Conservation (phyloP, 2,888 invertebrate species). For the Tenthredo livida region DNA sequence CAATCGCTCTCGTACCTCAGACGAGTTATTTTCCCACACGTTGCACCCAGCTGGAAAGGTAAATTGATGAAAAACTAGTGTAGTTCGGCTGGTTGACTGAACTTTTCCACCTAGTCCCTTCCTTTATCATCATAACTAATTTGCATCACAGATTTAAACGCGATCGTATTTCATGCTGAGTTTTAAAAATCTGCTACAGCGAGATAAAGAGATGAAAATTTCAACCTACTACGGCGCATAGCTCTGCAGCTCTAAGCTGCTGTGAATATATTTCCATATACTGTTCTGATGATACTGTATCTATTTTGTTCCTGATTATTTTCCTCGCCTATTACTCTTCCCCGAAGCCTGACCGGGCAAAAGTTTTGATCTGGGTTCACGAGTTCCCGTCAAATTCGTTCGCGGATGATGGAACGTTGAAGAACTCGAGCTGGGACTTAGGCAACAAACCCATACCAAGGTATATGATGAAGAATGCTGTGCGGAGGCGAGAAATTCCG, state of each 20-base stretch:
- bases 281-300: background rate
- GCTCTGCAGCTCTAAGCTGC: background rate
- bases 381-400: background rate
- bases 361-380: slow-evolving; percentile 7
- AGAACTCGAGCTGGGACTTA: background rate
- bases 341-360: background rate
- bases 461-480: background rate
- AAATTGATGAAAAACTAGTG: background rate
- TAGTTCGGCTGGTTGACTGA: background rate
- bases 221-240: background rate
- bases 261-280: background rate
- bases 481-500: background rate
- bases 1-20: background rate
- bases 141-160: slow-evolving; percentile 4
- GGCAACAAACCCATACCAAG: background rate
- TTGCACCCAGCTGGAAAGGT: too few relatives aligned
- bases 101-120: background rate
- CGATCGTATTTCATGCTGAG: background rate
- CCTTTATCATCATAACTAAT: background rate
- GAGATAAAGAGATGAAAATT: background rate
- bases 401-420: background rate
- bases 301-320: background rate
- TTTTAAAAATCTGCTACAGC: background rate
- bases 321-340: background rate
- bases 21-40: background rate